Evolutionary conservation across 2,888 invertebrate genomes (phyloP), one percentile per base, ranked within the genome.

Genomic region (Bruchidius siliquastri): DNA sequence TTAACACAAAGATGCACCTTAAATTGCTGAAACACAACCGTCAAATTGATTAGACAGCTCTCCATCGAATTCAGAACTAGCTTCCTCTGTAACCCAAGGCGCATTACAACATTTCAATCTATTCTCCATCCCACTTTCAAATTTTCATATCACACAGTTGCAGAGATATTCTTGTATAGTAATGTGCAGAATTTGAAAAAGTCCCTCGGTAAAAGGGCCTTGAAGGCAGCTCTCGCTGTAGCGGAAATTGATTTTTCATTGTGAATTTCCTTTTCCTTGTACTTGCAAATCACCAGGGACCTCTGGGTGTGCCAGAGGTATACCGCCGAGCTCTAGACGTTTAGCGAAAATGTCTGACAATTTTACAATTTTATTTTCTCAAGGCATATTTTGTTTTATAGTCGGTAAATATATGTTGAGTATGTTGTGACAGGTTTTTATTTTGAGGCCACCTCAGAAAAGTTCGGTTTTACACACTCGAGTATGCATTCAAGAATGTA

Each of bases 201-300:
- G 30, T 30, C 30, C 49, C 49, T 8, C 18, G 8, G 1, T 49
- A 13, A 49, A 18, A 18, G 49, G 49, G 49, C 49, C 18, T 49
- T 13, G 49, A 49, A 49, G 49, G 49, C 49, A 49, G 49, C 6
- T 4, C 49, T 4, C 49, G 49, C 49, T 49, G 49, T 49, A 8
- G 18, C 8, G 76, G 74, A 77, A 77, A 77, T 77, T 77, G 77
- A 77, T 76, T 76, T 77, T 76, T 74, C 75, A 77, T 76, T 76
- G 77, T 75, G 71, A 71, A 76, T 77, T 76, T 77, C 74, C 77
- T 72, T 69, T 76, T 75, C 76, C 71, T 77, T 75, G 77, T 74
- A 76, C 72, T 13, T 49, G 49, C 49, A 49, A 49, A 49, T 49
- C 49, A 13, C 49, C 49, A 49, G 70, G 49, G 49, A 49, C 49